Evolutionary conservation across 2,113 vertebrate species (phyloP), one percentile per base, ranked within the genome.

Genomic region (Hypocryptadius cinnamomeus): DNA sequence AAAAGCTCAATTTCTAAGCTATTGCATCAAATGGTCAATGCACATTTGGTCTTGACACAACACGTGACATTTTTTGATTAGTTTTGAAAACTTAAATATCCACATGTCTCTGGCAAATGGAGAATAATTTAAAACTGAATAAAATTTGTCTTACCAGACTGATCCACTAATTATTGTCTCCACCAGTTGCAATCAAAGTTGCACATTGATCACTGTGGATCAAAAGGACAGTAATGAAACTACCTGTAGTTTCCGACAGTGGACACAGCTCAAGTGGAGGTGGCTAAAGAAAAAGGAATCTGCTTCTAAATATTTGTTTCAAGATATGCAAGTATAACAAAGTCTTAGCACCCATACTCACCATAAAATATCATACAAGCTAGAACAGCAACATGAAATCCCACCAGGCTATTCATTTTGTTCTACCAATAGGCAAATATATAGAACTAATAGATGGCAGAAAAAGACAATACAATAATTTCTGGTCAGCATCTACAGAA

Each of bases 1-100:
- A 57, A 70, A 50, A 61, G 27, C 48, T 6, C 8, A 3, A 0
- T 54, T 66, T 51, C 60, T 42, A 35, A 86, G 28, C 40, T 30
- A 8, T 2, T 54, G 60, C 79, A 91, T 50, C 71, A 63, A 64
- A 37, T 4, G 56, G 64, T 51, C 60, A 83, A 63, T 9, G 33
- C 15, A 28, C 24, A 24, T 69, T 76, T 42, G 28, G 33, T 64
- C 61, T 25, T 28, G 31, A 57, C 48, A 59, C 37, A 61, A n/a
- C 44, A 51, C 0, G 0, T 15, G 61, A 21, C 37, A 11, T 11
- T 18, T 87, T 12, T 3, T 17, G 5, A 83, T 40, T 10, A 30
- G 12, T 54, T 90, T 19, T 59, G 56, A 83, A 89, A 44, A 31
- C n/a, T 82, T 51, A 35, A 63, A 65, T 20, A 37, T 69, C 68